phyloP scores from a whole-genome alignment of 2,888 invertebrate species.

The Rhagonycha fulva region DNA sequence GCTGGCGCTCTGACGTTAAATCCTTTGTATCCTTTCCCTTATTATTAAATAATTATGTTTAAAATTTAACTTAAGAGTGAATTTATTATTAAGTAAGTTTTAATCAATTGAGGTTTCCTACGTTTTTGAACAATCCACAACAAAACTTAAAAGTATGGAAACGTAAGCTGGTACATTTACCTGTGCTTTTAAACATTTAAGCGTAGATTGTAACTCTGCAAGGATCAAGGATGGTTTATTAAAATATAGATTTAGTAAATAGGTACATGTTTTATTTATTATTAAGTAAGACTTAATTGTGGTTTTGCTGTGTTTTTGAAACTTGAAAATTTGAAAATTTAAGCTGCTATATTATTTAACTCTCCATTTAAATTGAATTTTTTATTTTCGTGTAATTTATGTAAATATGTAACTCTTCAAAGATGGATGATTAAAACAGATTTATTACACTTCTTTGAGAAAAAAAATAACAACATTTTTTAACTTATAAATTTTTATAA shows the following conservation, averaged over 20 bases:
- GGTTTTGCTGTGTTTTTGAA: background rate
- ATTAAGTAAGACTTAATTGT: too few relatives aligned
- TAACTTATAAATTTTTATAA: too few relatives aligned
- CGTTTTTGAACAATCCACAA: background rate
- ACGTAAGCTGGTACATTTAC: too few relatives aligned
- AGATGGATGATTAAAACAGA: too few relatives aligned
- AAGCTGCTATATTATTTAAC: background rate
- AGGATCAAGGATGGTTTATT: too few relatives aligned
- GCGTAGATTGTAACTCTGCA: too few relatives aligned
- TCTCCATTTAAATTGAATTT: background rate
- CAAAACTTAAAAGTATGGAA: background rate
- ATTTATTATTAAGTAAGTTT: background rate
- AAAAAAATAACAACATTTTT: too few relatives aligned
- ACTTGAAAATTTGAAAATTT: background rate
- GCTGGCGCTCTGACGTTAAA: constrained; percentile 30
- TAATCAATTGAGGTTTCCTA: background rate
- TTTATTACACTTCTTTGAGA: too few relatives aligned
- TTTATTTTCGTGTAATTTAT: background rate
- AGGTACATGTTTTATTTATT: too few relatives aligned
- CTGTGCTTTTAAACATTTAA: too few relatives aligned
- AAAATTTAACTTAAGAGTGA: background rate
- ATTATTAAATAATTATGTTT: constrained; percentile 12
- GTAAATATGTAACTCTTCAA: too few relatives aligned
- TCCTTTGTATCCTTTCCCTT: constrained; percentile 19
- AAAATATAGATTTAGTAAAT: too few relatives aligned